Base-by-base conservation (phyloP, 2,797 vertebrate species). In the Micrastur ruficollis region DNA sequence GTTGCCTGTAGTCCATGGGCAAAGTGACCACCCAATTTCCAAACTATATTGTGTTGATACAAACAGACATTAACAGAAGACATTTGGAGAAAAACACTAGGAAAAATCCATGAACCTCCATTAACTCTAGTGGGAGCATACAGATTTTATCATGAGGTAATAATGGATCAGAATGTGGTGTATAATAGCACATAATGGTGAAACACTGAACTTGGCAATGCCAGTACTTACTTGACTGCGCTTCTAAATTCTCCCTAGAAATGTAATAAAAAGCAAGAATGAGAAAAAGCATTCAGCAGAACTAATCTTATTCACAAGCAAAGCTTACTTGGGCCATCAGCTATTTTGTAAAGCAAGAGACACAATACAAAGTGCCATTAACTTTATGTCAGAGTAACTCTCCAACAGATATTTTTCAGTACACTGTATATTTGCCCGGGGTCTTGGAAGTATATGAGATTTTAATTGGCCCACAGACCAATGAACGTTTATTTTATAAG, bases 201-300 rank as follows among this genome's bases (percentile, higher is more conserved):
- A 65, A 87, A 79, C 40, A 34, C 27, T 81, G 74, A 83, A 76
- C 47, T 47, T 84, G 40, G 82, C 47, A 72, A 52, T n/a, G 50
- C n/a, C 71, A 38, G 32, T 84, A 97, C 97, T 97, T 95, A 97
- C 97, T 90, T 92, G 96, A 79, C 85, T 81, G 92, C 0, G 16
- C 65, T 88, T 95, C 94, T 63, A 19, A 62, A 65, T 76, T 90
- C 78, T 73, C 90, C 36, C 97, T 97, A 32, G 26, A 97, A 66
- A 40, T 55, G 59, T 61, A 94, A 96, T 52, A 93, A 94, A 85
- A 93, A 94, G 44, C 49, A 78, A 85, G 63, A 81, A 70, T 97
- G 94, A 96, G 87, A 68, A 67, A 90, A 94, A 75, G 14, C 9
- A 40, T 80, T 65, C n/a, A 86, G 62, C 34, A 93, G 68, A 89